Percentiles rank a stretch among this genome's conserved stretches.
phyloP scores from a whole-genome alignment of 1,140 invertebrate species.

The Zelostemma sp. region DNA sequence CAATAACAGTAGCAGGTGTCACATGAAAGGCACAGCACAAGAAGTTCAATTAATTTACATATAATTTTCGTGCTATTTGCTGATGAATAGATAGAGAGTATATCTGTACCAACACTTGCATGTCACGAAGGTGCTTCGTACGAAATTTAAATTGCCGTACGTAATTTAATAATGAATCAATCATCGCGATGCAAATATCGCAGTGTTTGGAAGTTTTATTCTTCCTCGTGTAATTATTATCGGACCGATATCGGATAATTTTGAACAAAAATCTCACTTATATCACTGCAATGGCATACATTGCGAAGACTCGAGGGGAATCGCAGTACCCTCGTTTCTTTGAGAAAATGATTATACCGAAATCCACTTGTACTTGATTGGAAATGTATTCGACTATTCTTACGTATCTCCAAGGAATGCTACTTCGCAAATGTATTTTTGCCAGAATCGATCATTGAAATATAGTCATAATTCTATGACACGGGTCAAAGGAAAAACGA shows the following conservation, averaged over 20 bases:
- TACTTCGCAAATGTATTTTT: background rate
- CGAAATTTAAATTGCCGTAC: background rate
- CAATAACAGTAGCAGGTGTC: slow-evolving; percentile 34
- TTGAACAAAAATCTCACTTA: background rate
- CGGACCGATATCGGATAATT: background rate
- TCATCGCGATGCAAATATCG: background rate
- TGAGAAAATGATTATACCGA: slow-evolving; percentile 4
- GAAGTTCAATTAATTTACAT: slow-evolving; percentile 36
- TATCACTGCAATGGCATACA: slow-evolving; percentile 1
- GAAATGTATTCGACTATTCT: slow-evolving; percentile 8
- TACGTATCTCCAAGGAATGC: background rate
- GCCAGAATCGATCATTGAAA: too few species aligned
- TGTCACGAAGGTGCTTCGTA: too few species aligned
- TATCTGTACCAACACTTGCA: too few species aligned
- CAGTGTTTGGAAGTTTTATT: too few species aligned
- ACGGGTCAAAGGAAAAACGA: too few species aligned
- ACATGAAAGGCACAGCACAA: slow-evolving; percentile 23
- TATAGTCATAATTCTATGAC: too few species aligned
- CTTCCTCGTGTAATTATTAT: background rate
- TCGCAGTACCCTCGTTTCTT: slow-evolving; percentile 1
- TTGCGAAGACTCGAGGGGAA: slow-evolving; percentile 9
- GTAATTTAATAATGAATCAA: background rate
- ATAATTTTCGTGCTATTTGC: slow-evolving; percentile 25
- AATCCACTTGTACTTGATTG: slow-evolving; percentile 11
- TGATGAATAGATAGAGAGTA: slow-evolving; percentile 8